These are phyloP conservation scores for Amphimallon solstitiale DNA, from an alignment of 2,888 invertebrate genomes.

Conservation along the genomic window DNA sequence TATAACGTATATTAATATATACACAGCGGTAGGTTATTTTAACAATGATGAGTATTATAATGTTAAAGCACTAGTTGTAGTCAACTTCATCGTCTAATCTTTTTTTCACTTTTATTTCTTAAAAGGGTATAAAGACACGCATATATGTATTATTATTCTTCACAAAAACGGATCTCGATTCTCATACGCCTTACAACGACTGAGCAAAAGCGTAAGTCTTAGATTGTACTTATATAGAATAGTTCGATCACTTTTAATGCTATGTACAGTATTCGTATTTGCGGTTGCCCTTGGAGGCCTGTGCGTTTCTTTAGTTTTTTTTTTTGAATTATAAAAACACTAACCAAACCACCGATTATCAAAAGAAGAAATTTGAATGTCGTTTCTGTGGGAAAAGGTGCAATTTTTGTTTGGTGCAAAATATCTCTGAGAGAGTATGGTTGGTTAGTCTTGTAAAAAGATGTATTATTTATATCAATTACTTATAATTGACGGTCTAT, in stretches of 20 bases:
- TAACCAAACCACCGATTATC: slow-evolving; percentile 42
- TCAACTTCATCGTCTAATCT: slow-evolving; percentile 22
- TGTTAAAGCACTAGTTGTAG: slow-evolving; percentile 31
- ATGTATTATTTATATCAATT: background rate
- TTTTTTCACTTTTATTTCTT: slow-evolving; percentile 10
- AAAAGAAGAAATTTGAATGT: slow-evolving; percentile 46
- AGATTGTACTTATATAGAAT: slow-evolving; percentile 60
- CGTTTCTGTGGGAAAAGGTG: too few species aligned
- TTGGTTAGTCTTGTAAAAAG: slow-evolving; percentile 57
- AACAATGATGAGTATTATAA: background rate
- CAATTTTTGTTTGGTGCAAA: slow-evolving; percentile 53
- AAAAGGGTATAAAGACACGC: slow-evolving; percentile 19
- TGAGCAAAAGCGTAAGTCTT: slow-evolving; percentile 50
- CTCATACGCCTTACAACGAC: slow-evolving; percentile 45
- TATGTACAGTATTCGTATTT: slow-evolving; percentile 60
- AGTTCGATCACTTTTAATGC: slow-evolving; percentile 59
- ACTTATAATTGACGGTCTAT: slow-evolving; percentile 11
- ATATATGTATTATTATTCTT: background rate
- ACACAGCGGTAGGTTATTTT: too few species aligned
- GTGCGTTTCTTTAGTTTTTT: too few species aligned
- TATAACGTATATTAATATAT: too few species aligned
- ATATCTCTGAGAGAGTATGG: slow-evolving; percentile 54
- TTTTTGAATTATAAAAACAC: slow-evolving; percentile 38
- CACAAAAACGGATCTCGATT: background rate
- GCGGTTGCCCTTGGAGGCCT: slow-evolving; percentile 54